Base-by-base conservation (phyloP, 2,888 invertebrate genomes). In the Ferdinandea cuprea region DNA sequence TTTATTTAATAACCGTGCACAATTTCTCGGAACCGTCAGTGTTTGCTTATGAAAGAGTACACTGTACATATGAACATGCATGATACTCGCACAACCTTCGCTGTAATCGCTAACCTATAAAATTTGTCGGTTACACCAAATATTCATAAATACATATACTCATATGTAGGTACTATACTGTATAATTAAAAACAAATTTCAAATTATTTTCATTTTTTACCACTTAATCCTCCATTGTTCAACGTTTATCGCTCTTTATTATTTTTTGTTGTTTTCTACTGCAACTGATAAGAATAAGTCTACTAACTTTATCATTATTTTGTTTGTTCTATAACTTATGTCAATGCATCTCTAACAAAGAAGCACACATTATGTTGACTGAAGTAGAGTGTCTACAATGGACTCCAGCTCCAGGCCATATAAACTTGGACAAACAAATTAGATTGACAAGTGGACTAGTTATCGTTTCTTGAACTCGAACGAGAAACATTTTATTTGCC, bases 391-490 rank as follows among this genome's bases (percentile, higher is more conserved):
- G 40, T 15, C 28, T 42, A 11, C 59, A 28, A 11, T 42, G 30
- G 42, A 59, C 17, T 15, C n/a, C 30, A 63, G 46, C 25, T 17
- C n/a, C 30, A 63, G 46, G 19, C 13, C 19, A 21, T 6, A 21
- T 9, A 35, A 63, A 59, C 42, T 59, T 28, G 28, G 28, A 9
- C 40, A 46, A 48, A 48, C 35, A 35, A 63, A 37, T 13, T 13
- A 25, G 25, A 25, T 5, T n/a, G 9, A 32, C 32, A 5, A 9
- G 46, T 21, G 44, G 3, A 3, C 40, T 35, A 46, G 46, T 61
- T 63, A 63, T 63, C 48, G 63, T 63, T 63, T 35, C 11, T 63
- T 48, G 48, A 48, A 63, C 61, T 48, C 48, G 17, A 48, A 35
- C 11, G 6, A 32, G 3, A 8, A 30, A 1, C 8, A 58, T 0